phyloP scores from a whole-genome alignment of 2,888 invertebrate species.

The Ennomos quercinarius region DNA sequence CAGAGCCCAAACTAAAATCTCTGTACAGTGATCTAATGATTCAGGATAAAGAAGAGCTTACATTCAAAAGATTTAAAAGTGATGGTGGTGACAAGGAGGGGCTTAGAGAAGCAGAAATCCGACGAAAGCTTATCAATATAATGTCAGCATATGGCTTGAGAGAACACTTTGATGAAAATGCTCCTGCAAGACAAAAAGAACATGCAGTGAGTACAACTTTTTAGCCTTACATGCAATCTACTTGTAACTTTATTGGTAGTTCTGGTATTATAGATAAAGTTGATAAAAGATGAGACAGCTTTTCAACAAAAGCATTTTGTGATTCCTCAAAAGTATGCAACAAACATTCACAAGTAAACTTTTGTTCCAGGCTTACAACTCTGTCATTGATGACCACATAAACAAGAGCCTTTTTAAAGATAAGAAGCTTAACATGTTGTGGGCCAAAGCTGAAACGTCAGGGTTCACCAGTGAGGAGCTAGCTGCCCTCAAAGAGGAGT shows the following conservation, averaged over 20 bases:
- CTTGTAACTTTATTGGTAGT: too few species aligned
- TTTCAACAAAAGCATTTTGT: too few species aligned
- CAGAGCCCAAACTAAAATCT: constrained; percentile 93
- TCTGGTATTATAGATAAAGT: too few species aligned
- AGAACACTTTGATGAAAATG: constrained; percentile 91
- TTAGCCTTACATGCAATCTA: too few species aligned
- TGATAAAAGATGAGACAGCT: too few species aligned
- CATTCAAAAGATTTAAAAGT: constrained; percentile 91
- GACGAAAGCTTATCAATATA: constrained; percentile 92
- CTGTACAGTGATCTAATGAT: constrained; percentile 95
- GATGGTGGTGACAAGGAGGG: constrained; percentile 96
- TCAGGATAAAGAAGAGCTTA: constrained; percentile 96
- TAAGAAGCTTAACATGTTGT: constrained; percentile 94
- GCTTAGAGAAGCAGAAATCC: constrained; percentile 91
- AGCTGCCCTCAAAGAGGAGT: constrained; percentile 93
- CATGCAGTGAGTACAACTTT: constrained; percentile 72
- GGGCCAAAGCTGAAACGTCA: constrained; percentile 94
- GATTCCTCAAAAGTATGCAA: too few species aligned
- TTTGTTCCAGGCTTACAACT: constrained; percentile 62
- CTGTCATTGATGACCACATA: constrained; percentile 85
- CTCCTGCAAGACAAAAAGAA: constrained; percentile 85
- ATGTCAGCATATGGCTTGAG: constrained; percentile 92
- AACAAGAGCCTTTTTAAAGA: constrained; percentile 94
- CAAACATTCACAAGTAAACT: too few species aligned
- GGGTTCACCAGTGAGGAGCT: constrained; percentile 95